These are phyloP conservation scores for Metopolophium dirhodum DNA, from an alignment of 1,140 invertebrate species.

Conservation along the genomic window DNA sequence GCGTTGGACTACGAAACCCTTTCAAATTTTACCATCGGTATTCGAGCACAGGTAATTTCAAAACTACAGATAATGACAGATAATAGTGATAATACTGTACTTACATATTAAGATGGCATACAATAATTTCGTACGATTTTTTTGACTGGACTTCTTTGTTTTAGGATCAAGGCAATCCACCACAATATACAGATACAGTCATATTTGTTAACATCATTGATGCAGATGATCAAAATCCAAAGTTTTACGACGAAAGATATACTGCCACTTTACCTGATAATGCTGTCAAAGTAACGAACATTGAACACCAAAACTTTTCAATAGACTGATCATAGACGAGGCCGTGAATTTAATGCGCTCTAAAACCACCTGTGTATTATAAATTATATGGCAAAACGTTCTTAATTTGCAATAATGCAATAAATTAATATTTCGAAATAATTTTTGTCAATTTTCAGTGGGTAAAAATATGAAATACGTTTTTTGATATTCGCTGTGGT, in stretches of 20 bases:
- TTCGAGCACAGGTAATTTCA: conserved; percentile 72
- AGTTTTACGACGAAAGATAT: conserved; percentile 79
- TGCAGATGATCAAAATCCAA: conserved; percentile 91
- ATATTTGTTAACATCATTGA: conserved; percentile 83
- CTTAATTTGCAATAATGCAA: background rate
- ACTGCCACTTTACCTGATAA: conserved; percentile 72
- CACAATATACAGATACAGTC: conserved; percentile 75
- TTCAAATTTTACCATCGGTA: conserved; percentile 78
- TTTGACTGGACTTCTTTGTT: background rate
- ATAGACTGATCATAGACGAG: background rate
- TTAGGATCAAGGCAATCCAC: conserved; percentile 82
- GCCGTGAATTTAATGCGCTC: background rate
- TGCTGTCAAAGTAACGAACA: conserved; percentile 66
- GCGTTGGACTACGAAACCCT: conserved; percentile 85
- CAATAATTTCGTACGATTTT: background rate
- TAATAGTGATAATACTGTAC: background rate
- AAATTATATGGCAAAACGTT: background rate
- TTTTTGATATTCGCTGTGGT: background rate
- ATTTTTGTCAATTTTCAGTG: background rate
- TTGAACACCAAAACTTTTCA: background rate
- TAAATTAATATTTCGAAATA: background rate
- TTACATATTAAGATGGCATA: background rate
- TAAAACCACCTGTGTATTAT: background rate
- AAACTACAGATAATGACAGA: background rate
- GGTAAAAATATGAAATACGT: background rate